These are phyloP conservation scores for Enteromius anoplus DNA, from an alignment of 2,797 vertebrate species.

Conservation along the genomic window DNA sequence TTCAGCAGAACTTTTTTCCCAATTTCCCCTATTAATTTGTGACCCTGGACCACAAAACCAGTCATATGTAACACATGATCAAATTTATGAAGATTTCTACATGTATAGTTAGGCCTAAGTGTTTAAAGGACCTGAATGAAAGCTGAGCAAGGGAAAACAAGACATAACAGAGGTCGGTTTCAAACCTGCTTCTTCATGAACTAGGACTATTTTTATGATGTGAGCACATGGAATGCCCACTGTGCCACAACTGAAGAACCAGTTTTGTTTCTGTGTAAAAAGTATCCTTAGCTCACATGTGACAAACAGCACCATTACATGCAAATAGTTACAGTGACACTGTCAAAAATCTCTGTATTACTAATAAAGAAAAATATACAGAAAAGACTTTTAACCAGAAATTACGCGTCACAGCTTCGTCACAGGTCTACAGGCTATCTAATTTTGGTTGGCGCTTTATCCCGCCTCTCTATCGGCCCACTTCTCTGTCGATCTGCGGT, in stretches of 20 bases:
- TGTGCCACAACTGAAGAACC: not conserved
- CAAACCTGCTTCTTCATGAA: not conserved
- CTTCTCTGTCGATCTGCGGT: constrained; percentile 24
- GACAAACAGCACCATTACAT: not conserved
- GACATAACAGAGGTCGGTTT: not conserved
- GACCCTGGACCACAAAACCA: not conserved
- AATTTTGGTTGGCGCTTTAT: not conserved
- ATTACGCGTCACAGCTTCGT: not conserved
- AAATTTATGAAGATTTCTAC: not conserved
- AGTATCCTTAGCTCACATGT: not conserved
- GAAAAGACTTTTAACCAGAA: not conserved
- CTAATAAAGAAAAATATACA: not conserved
- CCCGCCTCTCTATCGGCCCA: not conserved
- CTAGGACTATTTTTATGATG: not conserved
- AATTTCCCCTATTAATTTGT: not conserved
- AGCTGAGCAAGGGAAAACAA: not conserved
- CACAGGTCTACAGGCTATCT: constrained; percentile 5
- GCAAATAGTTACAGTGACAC: not conserved
- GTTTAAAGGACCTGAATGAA: not conserved
- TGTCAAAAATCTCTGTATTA: not conserved
- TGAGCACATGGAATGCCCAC: not conserved
- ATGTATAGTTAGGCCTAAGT: not conserved
- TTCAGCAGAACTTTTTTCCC: not conserved
- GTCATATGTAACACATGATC: not conserved
- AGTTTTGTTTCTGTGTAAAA: not conserved